Evolutionary conservation across 2,888 invertebrate genomes (phyloP).

Genomic region (Strigamia maritima): DNA sequence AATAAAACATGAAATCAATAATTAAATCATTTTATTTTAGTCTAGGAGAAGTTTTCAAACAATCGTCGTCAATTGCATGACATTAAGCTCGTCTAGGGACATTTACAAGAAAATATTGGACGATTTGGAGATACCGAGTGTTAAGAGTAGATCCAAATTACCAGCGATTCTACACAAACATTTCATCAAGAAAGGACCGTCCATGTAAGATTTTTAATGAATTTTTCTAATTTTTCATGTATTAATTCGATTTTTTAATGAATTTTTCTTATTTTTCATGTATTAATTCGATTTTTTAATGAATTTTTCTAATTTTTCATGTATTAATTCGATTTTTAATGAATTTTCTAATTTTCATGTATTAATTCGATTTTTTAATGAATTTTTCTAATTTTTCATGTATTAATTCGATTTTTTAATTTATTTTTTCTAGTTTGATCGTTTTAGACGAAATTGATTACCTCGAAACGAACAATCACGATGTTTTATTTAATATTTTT

Average conservation of each 20-base stretch:
- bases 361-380: slow-evolving; percentile 3
- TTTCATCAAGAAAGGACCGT: neutral
- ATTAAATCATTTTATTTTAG: neutral
- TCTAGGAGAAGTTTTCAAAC: slow-evolving; percentile 56
- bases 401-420: neutral
- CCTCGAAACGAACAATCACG: slow-evolving; percentile 70
- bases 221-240: slow-evolving; percentile 28
- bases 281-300: too few relatives aligned
- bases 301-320: slow-evolving; percentile 32
- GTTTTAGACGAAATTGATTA: slow-evolving; percentile 96
- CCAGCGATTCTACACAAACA: neutral
- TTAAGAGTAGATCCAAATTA: slow-evolving; percentile 34
- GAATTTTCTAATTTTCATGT: slow-evolving; percentile 21
- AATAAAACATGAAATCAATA: neutral
- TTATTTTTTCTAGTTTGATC: slow-evolving; percentile 60
- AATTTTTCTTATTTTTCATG: slow-evolving; percentile 59
- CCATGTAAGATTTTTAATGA: neutral
- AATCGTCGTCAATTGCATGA: slow-evolving; percentile 83
- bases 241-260: neutral
- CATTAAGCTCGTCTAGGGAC: slow-evolving; percentile 74
- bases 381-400: slow-evolving; percentile 31
- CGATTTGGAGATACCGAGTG: slow-evolving; percentile 58
- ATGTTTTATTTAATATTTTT: slow-evolving; percentile 86
- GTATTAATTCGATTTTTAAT: slow-evolving; percentile 3
- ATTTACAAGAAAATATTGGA: slow-evolving; percentile 75